Evolutionary conservation across 1,140 invertebrate species (phyloP).

Genomic region (Leptestheria dahalacensis): DNA sequence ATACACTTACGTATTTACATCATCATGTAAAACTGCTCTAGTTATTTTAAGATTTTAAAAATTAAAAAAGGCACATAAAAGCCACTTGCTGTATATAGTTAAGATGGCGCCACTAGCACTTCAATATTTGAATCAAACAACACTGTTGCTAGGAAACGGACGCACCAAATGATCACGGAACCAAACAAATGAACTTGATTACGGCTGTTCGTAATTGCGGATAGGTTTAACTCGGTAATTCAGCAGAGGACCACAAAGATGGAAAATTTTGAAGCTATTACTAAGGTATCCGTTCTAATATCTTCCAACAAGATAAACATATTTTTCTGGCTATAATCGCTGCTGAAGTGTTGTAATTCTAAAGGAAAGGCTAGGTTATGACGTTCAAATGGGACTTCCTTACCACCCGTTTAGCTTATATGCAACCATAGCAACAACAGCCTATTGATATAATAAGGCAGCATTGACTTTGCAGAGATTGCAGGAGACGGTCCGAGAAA

Average conservation of each 20-base stretch:
- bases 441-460: not conserved
- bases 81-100: not conserved
- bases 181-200: not conserved
- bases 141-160: not conserved
- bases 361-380: not conserved
- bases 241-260: not conserved
- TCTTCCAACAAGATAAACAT: too few relatives aligned
- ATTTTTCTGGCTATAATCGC: too few relatives aligned
- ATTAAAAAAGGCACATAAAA: not conserved
- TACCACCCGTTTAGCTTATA: not conserved
- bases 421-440: not conserved
- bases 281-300: not conserved
- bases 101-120: not conserved
- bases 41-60: not conserved
- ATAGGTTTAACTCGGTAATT: not conserved
- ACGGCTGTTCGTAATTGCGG: not conserved
- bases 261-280: not conserved
- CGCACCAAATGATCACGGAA: not conserved
- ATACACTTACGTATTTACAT: not conserved
- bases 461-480: not conserved
- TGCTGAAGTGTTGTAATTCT: not conserved
- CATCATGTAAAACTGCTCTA: not conserved
- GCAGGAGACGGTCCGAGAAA: not conserved
- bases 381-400: too few relatives aligned
- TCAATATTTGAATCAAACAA: not conserved